Conservation (phyloP, 2,113 vertebrate genomes). For the Tamias sibiricus region DNA sequence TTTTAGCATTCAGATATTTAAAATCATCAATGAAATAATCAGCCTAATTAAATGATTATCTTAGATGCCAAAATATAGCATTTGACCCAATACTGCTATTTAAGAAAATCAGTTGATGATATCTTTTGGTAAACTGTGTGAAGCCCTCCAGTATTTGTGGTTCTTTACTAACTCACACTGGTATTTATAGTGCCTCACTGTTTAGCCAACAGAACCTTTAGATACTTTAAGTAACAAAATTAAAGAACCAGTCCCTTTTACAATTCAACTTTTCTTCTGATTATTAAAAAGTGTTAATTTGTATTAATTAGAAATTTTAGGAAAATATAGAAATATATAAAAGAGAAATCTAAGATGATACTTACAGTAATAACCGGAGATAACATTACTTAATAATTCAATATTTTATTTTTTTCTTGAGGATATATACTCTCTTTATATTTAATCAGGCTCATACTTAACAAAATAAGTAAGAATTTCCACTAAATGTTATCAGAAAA, state of each 20-base stretch:
- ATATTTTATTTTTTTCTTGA: background rate
- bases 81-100: background rate
- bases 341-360: background rate
- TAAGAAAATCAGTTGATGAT: background rate
- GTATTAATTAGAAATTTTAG: background rate
- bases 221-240: background rate
- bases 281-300: background rate
- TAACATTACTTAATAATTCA: background rate
- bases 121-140: background rate
- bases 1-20: background rate
- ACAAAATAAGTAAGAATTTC: background rate
- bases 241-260: background rate
- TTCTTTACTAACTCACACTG: background rate
- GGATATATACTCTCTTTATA: background rate
- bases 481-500: constrained; percentile 6
- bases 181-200: background rate
- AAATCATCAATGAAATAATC: constrained; percentile 7
- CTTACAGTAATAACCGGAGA: background rate
- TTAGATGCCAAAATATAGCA: background rate
- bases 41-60: background rate
- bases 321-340: background rate
- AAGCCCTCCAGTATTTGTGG: background rate
- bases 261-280: background rate
- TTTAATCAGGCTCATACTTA: background rate
- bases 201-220: background rate